A percentile compares a stretch with the other conserved stretches of the same genome.
Conservation (phyloP, 2,113 vertebrate species). For the Hiodon alosoides region DNA sequence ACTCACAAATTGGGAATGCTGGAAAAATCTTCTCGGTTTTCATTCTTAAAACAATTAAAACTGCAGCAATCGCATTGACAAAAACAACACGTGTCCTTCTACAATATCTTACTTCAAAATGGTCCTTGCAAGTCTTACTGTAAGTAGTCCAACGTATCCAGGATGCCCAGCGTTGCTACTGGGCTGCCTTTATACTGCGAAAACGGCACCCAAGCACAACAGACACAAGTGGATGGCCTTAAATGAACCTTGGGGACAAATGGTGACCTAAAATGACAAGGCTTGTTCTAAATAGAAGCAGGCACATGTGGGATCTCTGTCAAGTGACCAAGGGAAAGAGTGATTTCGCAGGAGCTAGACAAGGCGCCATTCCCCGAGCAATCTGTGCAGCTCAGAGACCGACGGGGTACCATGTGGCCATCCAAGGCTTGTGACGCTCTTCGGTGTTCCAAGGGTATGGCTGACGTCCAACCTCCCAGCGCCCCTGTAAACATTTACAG, state of each 20-base stretch:
- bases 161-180: too few species aligned
- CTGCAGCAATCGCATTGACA: too few species aligned
- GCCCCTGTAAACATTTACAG: neutral
- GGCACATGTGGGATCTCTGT: constrained; percentile 1
- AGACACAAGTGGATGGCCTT: neutral
- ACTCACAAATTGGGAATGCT: too few species aligned
- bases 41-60: too few species aligned
- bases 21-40: too few species aligned
- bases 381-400: neutral
- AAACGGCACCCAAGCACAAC: too few species aligned
- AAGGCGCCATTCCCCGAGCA: neutral
- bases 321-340: neutral
- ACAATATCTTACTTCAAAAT: too few species aligned
- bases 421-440: neutral
- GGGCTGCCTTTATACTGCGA: too few species aligned
- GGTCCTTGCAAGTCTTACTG: too few species aligned
- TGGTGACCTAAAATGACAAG: neutral
- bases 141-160: too few species aligned
- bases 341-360: neutral
- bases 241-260: neutral
- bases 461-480: constrained; percentile 2
- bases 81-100: too few species aligned
- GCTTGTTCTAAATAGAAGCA: neutral
- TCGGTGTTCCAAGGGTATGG: constrained; percentile 1
- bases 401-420: neutral